These are phyloP conservation scores for Drosophila longiperda DNA, from an alignment of 2,888 invertebrate species.

Conservation along the genomic window DNA sequence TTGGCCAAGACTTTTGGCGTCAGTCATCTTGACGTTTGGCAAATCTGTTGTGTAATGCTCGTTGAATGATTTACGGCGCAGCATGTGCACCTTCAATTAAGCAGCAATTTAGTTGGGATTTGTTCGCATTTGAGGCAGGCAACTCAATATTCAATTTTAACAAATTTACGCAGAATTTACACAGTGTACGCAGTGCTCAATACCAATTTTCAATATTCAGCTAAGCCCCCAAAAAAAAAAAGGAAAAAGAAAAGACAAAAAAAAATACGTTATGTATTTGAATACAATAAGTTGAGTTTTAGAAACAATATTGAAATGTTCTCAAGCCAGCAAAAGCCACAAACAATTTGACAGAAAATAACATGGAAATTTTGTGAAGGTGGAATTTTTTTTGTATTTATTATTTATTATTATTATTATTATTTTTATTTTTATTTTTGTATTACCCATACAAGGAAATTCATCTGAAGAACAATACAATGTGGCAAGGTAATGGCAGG, in stretches of 20 bases:
- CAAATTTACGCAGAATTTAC: neutral
- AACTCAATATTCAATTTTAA: conserved; percentile 23
- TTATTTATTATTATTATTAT: neutral
- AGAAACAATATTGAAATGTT: neutral
- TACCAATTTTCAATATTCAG: conserved; percentile 10
- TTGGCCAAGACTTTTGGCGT: conserved; percentile 20
- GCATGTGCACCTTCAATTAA: conserved; percentile 49
- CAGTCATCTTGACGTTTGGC: conserved; percentile 24
- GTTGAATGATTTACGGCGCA: conserved; percentile 47
- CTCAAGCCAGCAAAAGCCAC: neutral
- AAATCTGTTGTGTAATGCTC: conserved; percentile 38
- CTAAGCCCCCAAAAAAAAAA: conserved; percentile 9
- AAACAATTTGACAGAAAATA: conserved; percentile 32
- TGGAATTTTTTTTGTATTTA: neutral
- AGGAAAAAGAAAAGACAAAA: too few species aligned
- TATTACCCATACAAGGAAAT: conserved; percentile 35
- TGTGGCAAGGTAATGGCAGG: neutral
- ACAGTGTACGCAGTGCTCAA: conserved; percentile 10
- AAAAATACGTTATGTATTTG: conserved; percentile 1
- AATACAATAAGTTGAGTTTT: conserved; percentile 9
- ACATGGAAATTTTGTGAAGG: conserved; percentile 27
- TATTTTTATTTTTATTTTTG: conserved; percentile 28
- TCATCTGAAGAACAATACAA: conserved; percentile 28
- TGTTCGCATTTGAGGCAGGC: conserved; percentile 28
- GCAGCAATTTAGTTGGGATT: conserved; percentile 20